Percentiles rank a stretch among this genome's conserved stretches.
These are phyloP conservation scores for Phalacrocorax aristotelis DNA, from an alignment of 2,113 vertebrate species.

Conservation along the genomic window DNA sequence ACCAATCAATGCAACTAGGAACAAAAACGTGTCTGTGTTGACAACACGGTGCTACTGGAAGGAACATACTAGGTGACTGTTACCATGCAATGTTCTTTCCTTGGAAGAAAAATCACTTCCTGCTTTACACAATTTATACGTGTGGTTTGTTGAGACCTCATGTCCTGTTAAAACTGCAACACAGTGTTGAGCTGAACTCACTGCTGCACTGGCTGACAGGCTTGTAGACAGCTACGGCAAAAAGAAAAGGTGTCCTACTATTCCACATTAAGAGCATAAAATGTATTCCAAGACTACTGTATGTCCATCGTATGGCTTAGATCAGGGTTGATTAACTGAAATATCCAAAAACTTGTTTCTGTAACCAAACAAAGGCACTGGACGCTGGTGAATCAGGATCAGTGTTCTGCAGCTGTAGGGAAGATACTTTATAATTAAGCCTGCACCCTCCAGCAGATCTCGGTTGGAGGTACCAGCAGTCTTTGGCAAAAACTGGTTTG, in stretches of 20 bases:
- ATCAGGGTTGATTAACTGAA: not conserved
- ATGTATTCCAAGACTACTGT: not conserved
- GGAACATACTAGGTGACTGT: not conserved
- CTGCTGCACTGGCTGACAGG: not conserved
- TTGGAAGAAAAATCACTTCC: not conserved
- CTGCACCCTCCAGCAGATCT: slow-evolving; percentile 63
- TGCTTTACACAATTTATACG: not conserved
- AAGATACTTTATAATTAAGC: slow-evolving; percentile 62
- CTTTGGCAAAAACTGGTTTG: slow-evolving; percentile 61
- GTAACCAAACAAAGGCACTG: slow-evolving; percentile 22
- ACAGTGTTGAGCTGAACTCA: not conserved
- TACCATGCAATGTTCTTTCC: not conserved
- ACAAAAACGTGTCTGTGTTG: rapidly evolving
- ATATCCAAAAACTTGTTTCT: not conserved
- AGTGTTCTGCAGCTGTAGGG: slow-evolving; percentile 45
- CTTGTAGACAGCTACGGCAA: not conserved
- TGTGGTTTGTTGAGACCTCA: not conserved
- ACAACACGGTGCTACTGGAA: not conserved
- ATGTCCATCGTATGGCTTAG: not conserved
- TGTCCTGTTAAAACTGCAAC: not conserved
- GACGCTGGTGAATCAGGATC: slow-evolving; percentile 40
- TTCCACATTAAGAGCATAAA: not conserved
- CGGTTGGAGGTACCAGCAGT: slow-evolving; percentile 58
- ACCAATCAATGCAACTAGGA: not conserved
- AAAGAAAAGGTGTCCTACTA: not conserved